Evolutionary conservation across 2,797 vertebrate species (phyloP), one percentile per base, ranked within the genome.

Genomic region (Hozukius guyotensis): DNA sequence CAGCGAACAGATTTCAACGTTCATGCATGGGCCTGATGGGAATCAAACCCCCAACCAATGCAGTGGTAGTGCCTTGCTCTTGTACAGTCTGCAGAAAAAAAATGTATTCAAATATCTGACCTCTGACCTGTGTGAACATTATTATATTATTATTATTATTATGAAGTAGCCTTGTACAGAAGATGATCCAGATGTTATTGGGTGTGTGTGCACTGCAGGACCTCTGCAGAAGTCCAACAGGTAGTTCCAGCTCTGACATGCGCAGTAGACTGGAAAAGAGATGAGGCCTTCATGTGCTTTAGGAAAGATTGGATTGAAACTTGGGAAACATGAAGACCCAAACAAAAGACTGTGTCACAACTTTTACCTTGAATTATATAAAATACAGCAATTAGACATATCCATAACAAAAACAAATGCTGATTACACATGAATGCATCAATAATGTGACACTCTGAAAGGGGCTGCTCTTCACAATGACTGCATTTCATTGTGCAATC

Each of bases 211-310:
- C 65, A 8, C 0, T 18, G 42, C 0, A 55, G 56, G 22, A 70
- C 68, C 75, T 85, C 73, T 75, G 65, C 36, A 29, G 42, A 81
- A 86, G 77, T 56, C 34, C 29, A 78, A 69, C 92, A 92, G 89
- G 90, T 92, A 92, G 46, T 55, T 74, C 3, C 53, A 12, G 5
- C 0, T 18, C 3, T 32, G 59, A 52, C 92, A 94, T 93, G 95
- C 92, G 88, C 89, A 77, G 6, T 78, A 56, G 10, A 25, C 16
- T 7, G 31, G 0, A 59, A 49, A 49, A 20, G 24, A 1, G 0
- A 49, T 55, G 86, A 56, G 25, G 81, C 88, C 6, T 91, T 90
- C 18, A 36, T 0, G 71, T 53, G 12, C 18, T 13, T 27, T 77
- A 1, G 72, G 82, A 74, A 49, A 57, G 9, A 24, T 10, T 18